phyloP scores from a whole-genome alignment of 2,113 vertebrate species.

The Apteryx mantelli region DNA sequence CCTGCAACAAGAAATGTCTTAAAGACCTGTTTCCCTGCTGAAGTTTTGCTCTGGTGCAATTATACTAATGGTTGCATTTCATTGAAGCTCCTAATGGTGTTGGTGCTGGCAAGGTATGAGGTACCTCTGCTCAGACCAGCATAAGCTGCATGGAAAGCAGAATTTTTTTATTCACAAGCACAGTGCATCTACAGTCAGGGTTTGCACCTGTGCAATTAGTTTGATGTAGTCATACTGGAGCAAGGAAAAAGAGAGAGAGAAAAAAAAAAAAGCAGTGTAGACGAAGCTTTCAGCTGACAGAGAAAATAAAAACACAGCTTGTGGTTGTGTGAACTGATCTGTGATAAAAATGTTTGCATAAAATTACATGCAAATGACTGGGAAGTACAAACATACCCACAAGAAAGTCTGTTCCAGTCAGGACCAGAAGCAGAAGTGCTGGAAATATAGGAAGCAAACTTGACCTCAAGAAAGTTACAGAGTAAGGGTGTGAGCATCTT shows the following conservation, averaged over 20 bases:
- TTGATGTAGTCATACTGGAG: constrained; percentile 34
- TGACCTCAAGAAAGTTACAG: constrained; percentile 22
- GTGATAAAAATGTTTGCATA: constrained; percentile 71
- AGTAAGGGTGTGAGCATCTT: not conserved
- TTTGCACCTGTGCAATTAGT: constrained; percentile 54
- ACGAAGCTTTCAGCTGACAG: constrained; percentile 57
- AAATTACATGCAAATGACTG: constrained; percentile 64
- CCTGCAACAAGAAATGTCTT: not conserved
- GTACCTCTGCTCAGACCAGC: not conserved
- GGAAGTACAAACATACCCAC: constrained; percentile 65
- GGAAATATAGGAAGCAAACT: constrained; percentile 39
- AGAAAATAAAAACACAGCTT: constrained; percentile 68
- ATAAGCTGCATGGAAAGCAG: not conserved
- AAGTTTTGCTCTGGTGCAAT: not conserved
- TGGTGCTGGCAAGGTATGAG: not conserved
- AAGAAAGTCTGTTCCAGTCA: constrained; percentile 58
- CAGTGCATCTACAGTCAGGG: not conserved
- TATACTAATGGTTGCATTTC: not conserved
- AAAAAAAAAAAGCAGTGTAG: not conserved
- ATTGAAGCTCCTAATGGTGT: not conserved
- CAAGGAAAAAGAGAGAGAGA: not conserved
- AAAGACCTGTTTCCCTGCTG: not conserved
- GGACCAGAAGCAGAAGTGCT: constrained; percentile 62
- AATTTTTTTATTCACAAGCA: constrained; percentile 19
- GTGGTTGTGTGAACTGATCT: constrained; percentile 69